These are phyloP conservation scores for Oscheius sp. DNA, from an alignment of 2,888 invertebrate species.

Conservation along the genomic window DNA sequence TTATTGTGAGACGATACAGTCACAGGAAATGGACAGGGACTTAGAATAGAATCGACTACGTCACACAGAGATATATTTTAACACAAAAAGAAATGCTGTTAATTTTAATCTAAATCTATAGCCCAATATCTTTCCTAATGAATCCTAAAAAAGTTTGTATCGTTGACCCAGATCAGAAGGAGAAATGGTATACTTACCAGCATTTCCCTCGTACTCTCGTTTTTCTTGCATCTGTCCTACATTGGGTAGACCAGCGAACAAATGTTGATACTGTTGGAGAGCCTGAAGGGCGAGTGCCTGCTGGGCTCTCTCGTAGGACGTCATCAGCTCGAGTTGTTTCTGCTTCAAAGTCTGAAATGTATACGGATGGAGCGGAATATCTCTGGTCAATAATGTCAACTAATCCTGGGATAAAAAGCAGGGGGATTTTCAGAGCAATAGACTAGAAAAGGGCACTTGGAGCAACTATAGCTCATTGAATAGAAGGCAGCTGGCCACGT, in stretches of 20 bases:
- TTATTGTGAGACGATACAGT: too few relatives aligned
- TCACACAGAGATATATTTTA: too few relatives aligned
- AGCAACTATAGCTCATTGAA: neutral
- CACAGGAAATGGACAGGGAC: too few relatives aligned
- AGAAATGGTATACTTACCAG: too few relatives aligned
- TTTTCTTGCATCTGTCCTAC: neutral
- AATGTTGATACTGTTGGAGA: constrained; percentile 51
- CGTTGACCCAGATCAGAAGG: too few relatives aligned
- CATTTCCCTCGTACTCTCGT: constrained; percentile 6
- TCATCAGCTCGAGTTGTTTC: constrained; percentile 65
- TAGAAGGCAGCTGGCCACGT: neutral
- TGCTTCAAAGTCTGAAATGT: constrained; percentile 54
- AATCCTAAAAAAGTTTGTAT: too few relatives aligned
- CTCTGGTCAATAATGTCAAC: neutral
- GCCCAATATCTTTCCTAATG: too few relatives aligned
- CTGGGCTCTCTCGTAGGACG: constrained; percentile 54
- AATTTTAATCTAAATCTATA: too few relatives aligned
- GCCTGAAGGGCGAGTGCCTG: constrained; percentile 53
- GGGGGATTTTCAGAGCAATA: neutral
- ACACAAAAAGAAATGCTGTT: too few relatives aligned
- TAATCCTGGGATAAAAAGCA: neutral
- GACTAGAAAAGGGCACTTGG: neutral
- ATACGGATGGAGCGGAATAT: neutral
- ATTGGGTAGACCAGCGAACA: constrained; percentile 10
- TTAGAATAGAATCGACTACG: too few relatives aligned